Evolutionary conservation across 2,888 invertebrate species (phyloP).

Genomic region (Diabrotica balteata): DNA sequence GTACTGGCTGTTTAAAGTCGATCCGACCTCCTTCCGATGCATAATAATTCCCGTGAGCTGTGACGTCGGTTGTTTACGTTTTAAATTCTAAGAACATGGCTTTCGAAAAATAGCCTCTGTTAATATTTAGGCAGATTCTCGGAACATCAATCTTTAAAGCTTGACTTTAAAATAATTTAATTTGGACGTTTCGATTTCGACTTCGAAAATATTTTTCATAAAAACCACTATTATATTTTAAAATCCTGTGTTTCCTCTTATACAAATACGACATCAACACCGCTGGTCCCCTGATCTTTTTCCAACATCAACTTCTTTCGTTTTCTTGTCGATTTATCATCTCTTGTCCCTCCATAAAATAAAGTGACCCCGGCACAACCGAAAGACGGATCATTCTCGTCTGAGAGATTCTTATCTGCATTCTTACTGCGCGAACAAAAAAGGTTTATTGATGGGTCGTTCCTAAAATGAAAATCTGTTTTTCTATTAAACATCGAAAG

Average conservation of each 20-base stretch:
- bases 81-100: too few species aligned
- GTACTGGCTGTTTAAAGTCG: too few species aligned
- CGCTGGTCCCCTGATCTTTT: conserved; percentile 12
- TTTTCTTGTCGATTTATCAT: conserved; percentile 28
- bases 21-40: too few species aligned
- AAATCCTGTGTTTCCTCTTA: neutral
- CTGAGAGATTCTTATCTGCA: conserved; percentile 27
- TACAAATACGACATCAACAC: conserved; percentile 1
- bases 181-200: too few species aligned
- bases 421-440: conserved; percentile 22
- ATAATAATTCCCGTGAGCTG: too few species aligned
- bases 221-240: too few species aligned
- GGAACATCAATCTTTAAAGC: too few species aligned
- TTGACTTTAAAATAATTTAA: too few species aligned
- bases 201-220: too few species aligned
- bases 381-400: conserved; percentile 24
- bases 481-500: conserved; percentile 27
- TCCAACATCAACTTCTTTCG: conserved; percentile 17
- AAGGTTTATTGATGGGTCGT: conserved; percentile 28
- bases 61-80: too few species aligned
- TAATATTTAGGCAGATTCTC: too few species aligned
- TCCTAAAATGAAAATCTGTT: conserved; percentile 28
- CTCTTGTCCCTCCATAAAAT: conserved; percentile 25
- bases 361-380: conserved; percentile 26
- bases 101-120: too few species aligned